Evolutionary conservation across 64 coral and sea anemone species (phyloP).

Genomic region (Platygyra sinensis): DNA sequence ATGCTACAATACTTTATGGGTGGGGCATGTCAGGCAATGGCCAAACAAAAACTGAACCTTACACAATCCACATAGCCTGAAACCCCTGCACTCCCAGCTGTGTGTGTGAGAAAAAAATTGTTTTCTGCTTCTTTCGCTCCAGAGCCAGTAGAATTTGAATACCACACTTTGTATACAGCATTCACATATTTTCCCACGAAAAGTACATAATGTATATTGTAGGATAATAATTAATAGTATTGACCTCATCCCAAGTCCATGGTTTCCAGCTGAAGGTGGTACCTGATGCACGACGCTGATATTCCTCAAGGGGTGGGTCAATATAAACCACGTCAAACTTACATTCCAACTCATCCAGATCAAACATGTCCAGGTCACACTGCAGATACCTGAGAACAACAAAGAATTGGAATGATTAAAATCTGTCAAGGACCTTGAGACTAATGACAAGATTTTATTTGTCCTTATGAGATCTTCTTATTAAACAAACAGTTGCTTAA

Average conservation of each 20-base stretch:
- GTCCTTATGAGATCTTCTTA: neutral
- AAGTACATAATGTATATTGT: no score
- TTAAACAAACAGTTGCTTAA: no score
- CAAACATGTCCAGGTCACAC: conserved; percentile 80
- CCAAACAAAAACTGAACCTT: no score
- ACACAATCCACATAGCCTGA: no score
- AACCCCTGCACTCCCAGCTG: no score
- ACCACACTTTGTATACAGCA: no score
- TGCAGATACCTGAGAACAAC: conserved; percentile 83
- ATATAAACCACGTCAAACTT: conserved; percentile 99
- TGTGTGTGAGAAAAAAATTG: no score
- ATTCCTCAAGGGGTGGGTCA: conserved; percentile 96
- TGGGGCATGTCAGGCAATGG: no score
- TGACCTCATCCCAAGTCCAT: conserved; percentile 98
- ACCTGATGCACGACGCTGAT: conserved; percentile 87
- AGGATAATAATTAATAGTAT: neutral
- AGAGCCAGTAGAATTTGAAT: no score
- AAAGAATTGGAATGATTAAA: neutral
- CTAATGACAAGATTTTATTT: neutral
- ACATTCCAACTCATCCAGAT: conserved; percentile 86
- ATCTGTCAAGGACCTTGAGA: neutral
- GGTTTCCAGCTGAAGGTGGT: conserved; percentile 90
- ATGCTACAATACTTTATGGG: no score
- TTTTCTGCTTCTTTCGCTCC: no score
- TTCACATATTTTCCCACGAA: no score